These are phyloP conservation scores for Ammospiza nelsoni DNA, from an alignment of 2,113 vertebrate genomes.

Conservation along the genomic window DNA sequence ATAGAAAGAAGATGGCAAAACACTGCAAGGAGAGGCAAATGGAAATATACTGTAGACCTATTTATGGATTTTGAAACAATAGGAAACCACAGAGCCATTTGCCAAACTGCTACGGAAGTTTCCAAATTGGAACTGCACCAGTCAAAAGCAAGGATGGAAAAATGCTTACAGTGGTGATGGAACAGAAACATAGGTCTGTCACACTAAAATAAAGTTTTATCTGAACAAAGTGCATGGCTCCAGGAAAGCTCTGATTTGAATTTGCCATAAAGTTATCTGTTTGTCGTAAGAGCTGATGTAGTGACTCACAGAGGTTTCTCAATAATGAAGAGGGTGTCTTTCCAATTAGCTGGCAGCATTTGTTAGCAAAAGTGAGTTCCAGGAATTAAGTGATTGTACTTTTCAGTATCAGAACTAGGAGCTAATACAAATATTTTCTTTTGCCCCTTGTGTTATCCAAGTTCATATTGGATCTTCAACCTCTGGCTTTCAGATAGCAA, in stretches of 20 bases:
- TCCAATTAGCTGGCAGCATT: neutral
- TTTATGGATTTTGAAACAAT: constrained; percentile 16
- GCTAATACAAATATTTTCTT: neutral
- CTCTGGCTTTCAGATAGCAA: neutral
- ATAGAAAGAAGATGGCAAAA: neutral
- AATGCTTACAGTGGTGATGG: neutral
- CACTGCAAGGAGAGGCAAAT: neutral
- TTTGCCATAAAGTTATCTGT: neutral
- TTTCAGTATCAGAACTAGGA: neutral
- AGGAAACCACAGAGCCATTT: constrained; percentile 26
- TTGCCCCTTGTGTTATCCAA: neutral
- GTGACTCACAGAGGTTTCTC: neutral
- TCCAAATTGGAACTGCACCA: constrained; percentile 19
- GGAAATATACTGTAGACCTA: neutral
- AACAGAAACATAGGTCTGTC: constrained; percentile 3
- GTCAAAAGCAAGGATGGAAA: constrained; percentile 30
- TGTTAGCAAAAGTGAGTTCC: neutral
- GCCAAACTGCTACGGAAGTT: constrained; percentile 2
- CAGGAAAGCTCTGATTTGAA: neutral
- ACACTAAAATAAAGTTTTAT: neutral
- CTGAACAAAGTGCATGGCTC: neutral
- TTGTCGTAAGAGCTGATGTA: neutral
- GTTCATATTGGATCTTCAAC: neutral
- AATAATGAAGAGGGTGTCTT: neutral
- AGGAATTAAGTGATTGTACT: neutral